Evolutionary conservation across 2,888 invertebrate genomes (phyloP).

Genomic region (Prosapia bicincta): DNA sequence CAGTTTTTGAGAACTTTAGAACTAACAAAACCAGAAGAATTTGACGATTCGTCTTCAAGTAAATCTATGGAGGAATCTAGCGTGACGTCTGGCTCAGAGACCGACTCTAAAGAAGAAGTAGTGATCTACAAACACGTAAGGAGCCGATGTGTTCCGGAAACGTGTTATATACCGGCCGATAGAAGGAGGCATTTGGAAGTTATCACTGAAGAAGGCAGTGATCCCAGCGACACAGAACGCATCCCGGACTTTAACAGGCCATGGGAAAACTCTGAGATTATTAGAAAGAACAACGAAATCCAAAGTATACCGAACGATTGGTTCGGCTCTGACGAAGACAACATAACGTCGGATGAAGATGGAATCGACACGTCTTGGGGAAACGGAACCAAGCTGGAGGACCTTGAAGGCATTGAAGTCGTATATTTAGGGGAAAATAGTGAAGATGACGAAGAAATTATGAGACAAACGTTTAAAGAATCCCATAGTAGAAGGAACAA

Average conservation of each 20-base stretch:
- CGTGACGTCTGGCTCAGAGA: slow-evolving; percentile 1
- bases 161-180: slow-evolving; percentile 29
- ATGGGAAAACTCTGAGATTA: slow-evolving; percentile 33
- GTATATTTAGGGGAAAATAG: slow-evolving; percentile 61
- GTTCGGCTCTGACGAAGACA: slow-evolving; percentile 30
- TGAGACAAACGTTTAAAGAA: slow-evolving; percentile 17
- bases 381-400: slow-evolving; percentile 36
- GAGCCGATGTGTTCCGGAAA: slow-evolving; percentile 21
- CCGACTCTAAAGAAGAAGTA: slow-evolving; percentile 16
- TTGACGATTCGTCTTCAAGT: slow-evolving; percentile 16
- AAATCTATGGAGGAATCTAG: slow-evolving; percentile 18
- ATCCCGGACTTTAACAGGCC: slow-evolving; percentile 29
- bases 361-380: slow-evolving; percentile 39
- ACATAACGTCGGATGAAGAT: slow-evolving; percentile 29
- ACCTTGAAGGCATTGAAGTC: slow-evolving; percentile 56
- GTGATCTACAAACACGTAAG: slow-evolving; percentile 23
- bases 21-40: slow-evolving; percentile 42
- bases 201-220: slow-evolving; percentile 40
- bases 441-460: slow-evolving; percentile 18
- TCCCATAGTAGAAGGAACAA: background rate
- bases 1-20: slow-evolving; percentile 56
- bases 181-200: slow-evolving; percentile 38
- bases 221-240: slow-evolving; percentile 37
- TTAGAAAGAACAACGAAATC: slow-evolving; percentile 32
- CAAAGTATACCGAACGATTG: slow-evolving; percentile 34